Conservation (phyloP, 2,113 vertebrate species). For the Pandion haliaetus region DNA sequence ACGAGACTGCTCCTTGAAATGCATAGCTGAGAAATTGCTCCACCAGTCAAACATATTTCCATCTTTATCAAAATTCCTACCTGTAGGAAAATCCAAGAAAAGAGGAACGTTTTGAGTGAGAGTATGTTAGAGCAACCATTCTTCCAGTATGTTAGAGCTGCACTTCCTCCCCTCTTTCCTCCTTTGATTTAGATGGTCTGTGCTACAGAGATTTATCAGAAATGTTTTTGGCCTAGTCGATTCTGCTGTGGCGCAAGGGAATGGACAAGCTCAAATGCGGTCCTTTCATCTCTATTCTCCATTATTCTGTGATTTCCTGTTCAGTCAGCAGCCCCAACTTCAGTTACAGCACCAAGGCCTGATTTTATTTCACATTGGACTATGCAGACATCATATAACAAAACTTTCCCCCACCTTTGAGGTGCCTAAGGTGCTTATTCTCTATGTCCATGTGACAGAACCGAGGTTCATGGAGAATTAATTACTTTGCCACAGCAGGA, state of each 20-base stretch:
- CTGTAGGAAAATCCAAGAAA: constrained; percentile 59
- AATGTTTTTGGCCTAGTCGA: background rate
- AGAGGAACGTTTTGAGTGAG: background rate
- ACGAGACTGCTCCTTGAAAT: constrained; percentile 88
- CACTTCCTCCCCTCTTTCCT: background rate
- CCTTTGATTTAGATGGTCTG: background rate
- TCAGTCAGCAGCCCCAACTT: background rate
- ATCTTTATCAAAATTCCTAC: constrained; percentile 93
- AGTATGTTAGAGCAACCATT: background rate
- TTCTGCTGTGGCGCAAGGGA: background rate
- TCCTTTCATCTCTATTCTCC: background rate
- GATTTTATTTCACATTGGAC: background rate
- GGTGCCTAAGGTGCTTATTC: background rate
- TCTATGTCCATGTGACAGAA: background rate
- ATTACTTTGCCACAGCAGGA: background rate
- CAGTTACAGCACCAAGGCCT: background rate
- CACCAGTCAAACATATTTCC: constrained; percentile 98
- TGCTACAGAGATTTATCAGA: background rate
- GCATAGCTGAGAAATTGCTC: constrained; percentile 91
- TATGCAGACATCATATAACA: background rate
- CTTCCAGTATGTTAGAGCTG: background rate
- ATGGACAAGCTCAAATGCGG: too few relatives aligned
- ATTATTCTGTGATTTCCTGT: background rate
- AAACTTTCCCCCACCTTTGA: background rate
- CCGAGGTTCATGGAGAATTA: background rate